Evolutionary conservation across 2,113 vertebrate genomes (phyloP).

Genomic region (Gambusia affinis): DNA sequence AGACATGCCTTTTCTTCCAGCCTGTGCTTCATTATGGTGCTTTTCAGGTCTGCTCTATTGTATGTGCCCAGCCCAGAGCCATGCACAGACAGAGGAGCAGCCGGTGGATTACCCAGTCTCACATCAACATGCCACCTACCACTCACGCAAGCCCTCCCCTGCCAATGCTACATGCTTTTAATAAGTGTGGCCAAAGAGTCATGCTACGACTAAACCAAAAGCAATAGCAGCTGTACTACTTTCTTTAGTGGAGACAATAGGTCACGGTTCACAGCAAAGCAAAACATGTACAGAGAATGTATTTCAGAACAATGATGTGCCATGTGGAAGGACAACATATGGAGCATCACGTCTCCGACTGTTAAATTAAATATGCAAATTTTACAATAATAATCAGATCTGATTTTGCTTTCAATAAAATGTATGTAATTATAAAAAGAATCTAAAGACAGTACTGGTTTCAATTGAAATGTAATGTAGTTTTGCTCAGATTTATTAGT

Average conservation of each 20-base stretch:
- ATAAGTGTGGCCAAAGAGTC: slow-evolving; percentile 66
- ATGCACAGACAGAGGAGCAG: slow-evolving; percentile 58
- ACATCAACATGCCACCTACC: slow-evolving; percentile 49
- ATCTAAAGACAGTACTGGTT: not conserved
- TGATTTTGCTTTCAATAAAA: not conserved
- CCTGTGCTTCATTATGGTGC: slow-evolving; percentile 76
- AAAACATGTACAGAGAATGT: slow-evolving; percentile 47
- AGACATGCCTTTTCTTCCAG: slow-evolving; percentile 78
- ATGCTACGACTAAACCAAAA: slow-evolving; percentile 59
- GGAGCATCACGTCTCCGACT: slow-evolving; percentile 38
- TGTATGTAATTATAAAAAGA: not conserved
- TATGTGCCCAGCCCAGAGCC: slow-evolving; percentile 60
- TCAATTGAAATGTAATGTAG: not conserved
- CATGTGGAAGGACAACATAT: slow-evolving; percentile 24
- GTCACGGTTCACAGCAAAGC: slow-evolving; percentile 36
- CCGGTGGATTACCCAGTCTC: slow-evolving; percentile 69
- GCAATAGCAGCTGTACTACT: slow-evolving; percentile 61
- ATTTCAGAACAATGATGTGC: slow-evolving; percentile 42
- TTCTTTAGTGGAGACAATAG: slow-evolving; percentile 60
- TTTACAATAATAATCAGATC: not conserved
- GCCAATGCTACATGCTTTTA: slow-evolving; percentile 65
- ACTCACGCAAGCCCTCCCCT: slow-evolving; percentile 42
- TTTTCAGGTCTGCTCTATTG: slow-evolving; percentile 78
- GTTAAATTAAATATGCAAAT: slow-evolving; percentile 9
- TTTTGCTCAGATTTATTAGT: not conserved